phyloP scores from a whole-genome alignment of 2,113 vertebrate species.

The Prunella himalayana region DNA sequence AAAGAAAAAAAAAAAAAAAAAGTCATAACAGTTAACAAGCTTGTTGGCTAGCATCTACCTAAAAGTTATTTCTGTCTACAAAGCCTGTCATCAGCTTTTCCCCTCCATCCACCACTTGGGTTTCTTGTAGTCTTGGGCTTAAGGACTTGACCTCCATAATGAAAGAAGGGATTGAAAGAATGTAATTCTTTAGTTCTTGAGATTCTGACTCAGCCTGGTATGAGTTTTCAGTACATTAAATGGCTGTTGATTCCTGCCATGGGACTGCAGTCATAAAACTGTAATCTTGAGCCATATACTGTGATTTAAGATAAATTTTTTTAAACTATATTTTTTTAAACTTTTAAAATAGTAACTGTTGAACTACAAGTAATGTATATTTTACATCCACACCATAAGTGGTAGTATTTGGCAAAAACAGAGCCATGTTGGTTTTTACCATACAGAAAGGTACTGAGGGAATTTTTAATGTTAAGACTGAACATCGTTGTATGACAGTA shows the following conservation, averaged over 20 bases:
- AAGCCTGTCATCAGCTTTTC: neutral
- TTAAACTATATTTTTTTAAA: neutral
- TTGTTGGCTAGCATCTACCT: neutral
- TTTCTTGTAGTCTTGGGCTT: neutral
- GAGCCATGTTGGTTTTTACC: neutral
- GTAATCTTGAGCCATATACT: neutral
- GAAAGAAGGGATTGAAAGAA: neutral
- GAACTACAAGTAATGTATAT: neutral
- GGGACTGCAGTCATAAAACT: neutral
- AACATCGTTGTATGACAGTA: neutral
- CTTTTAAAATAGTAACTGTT: neutral
- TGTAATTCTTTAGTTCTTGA: neutral
- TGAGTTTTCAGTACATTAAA: neutral
- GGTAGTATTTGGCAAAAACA: neutral
- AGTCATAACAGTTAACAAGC: neutral
- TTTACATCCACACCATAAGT: neutral
- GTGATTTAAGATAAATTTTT: neutral
- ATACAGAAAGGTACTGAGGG: neutral
- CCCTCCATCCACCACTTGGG: neutral
- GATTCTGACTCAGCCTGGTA: neutral
- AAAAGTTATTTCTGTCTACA: neutral
- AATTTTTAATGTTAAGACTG: neutral
- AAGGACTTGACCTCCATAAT: neutral
- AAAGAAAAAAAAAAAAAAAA: neutral
- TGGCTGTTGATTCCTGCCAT: neutral